A percentile compares a stretch with the other conserved stretches of the same genome.
Conservation (phyloP, 2,113 vertebrate species). For the Hucho hucho region DNA sequence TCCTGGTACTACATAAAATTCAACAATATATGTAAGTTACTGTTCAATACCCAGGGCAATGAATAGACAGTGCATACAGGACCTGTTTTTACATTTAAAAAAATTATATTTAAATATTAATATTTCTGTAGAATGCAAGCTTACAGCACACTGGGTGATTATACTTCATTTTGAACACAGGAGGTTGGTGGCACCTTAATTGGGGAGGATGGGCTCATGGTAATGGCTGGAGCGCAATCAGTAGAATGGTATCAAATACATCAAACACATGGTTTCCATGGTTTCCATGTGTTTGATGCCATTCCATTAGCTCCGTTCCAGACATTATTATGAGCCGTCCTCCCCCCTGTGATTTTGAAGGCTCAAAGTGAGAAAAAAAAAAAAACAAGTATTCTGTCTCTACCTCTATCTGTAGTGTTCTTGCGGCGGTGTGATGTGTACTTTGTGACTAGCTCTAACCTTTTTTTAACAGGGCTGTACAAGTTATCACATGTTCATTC, state of each 20-base stretch:
- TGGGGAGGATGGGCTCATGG: too few relatives aligned
- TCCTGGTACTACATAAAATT: neutral
- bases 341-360: neutral
- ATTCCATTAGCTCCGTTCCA: too few relatives aligned
- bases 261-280: too few relatives aligned
- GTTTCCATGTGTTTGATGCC: too few relatives aligned
- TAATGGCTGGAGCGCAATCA: too few relatives aligned
- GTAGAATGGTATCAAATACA: too few relatives aligned
- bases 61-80: too few relatives aligned
- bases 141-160: neutral
- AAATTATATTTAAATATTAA: neutral
- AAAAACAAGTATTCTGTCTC: constrained; percentile 23
- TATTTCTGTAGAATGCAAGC: neutral
- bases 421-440: constrained; percentile 49
- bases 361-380: neutral
- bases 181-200: too few relatives aligned
- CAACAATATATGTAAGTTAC: neutral
- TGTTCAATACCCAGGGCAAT: neutral
- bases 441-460: constrained; percentile 57
- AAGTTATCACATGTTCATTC: constrained; percentile 48
- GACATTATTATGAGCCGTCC: too few relatives aligned
- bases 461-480: constrained; percentile 61
- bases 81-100: too few relatives aligned
- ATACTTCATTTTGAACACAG: neutral
- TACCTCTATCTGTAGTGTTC: constrained; percentile 24